These are phyloP conservation scores for Crenuchus spilurus DNA, from an alignment of 2,797 vertebrate genomes.

Conservation along the genomic window DNA sequence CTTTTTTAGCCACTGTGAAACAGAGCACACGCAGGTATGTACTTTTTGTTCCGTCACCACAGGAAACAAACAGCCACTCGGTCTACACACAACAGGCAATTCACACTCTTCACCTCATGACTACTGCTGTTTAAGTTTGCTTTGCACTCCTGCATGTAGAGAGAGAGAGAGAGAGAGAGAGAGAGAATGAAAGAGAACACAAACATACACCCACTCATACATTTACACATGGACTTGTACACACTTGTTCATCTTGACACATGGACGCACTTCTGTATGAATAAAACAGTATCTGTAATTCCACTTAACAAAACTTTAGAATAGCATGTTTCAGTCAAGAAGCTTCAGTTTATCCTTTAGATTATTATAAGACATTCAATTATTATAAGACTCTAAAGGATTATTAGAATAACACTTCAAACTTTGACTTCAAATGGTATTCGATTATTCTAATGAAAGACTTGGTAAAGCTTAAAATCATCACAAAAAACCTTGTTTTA, in stretches of 20 bases:
- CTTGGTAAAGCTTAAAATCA: too few relatives aligned
- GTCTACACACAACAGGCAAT: constrained; percentile 43
- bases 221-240: constrained; percentile 47
- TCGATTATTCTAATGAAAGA: too few relatives aligned
- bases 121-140: constrained; percentile 47
- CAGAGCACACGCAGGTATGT: constrained; percentile 17
- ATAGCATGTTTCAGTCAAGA: not conserved
- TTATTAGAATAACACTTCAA: too few relatives aligned
- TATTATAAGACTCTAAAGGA: too few relatives aligned
- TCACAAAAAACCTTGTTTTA: too few relatives aligned
- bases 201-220: constrained; percentile 49
- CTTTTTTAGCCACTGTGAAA: constrained; percentile 41
- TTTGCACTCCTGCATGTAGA: constrained; percentile 46
- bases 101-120: constrained; percentile 46
- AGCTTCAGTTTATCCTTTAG: not conserved
- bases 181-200: constrained; percentile 13
- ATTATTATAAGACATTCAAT: too few relatives aligned
- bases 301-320: not conserved
- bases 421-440: too few relatives aligned
- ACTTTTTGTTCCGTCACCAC: constrained; percentile 44
- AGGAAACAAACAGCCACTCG: constrained; percentile 55
- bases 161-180: constrained; percentile 24
- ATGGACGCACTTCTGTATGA: constrained; percentile 8
- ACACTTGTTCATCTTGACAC: constrained; percentile 43
- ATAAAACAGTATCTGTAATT: constrained; percentile 4